Evolutionary conservation across 2,797 vertebrate genomes (phyloP), one percentile per base, ranked within the genome.

Genomic region (Momotus momota): DNA sequence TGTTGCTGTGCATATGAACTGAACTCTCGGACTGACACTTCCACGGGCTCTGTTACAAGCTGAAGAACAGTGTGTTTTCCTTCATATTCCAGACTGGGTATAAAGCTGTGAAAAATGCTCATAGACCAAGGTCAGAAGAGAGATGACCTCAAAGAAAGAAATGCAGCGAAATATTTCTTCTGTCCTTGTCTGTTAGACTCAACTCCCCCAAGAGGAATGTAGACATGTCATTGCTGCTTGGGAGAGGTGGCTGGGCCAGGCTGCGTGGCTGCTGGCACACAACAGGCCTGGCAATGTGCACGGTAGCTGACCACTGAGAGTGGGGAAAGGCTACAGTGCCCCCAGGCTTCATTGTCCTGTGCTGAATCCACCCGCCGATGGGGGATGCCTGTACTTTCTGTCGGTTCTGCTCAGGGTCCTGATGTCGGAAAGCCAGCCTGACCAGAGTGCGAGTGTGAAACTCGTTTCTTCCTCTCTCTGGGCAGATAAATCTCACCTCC

Each of bases 121-220:
- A 48, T 69, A 65, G 67, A 40, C 67, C n/a, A 19, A 88, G 72
- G 72, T 87, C 75, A 60, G 84, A 82, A 91, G 43, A 35, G 26
- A 57, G 58, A 23, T 17, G 35, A 55, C 51, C 78, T 61, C 58
- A 27, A 3, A 66, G 74, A 71, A 55, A 51, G 58, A 22, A 49
- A 35, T 14, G 58, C 58, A 73, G 19, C 9, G 78, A 15, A 48
- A 16, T 20, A 2, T 6, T 60, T 75, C 69, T 85, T 43, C 61
- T 88, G 60, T 57, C 71, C 58, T 71, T 43, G 71, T 45, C 54
- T 48, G 0, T 15, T 27, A 1, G 22, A 18, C 52, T 51, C 35
- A 9, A 2, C 62, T 65, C 14, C 52, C 19, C 17, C 6, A 0
- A 0, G 12, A 20, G 48, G 7, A 1, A 2, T 3, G 67, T 12